Evolutionary conservation across 2,888 invertebrate species (phyloP).

Genomic region (Lamellibrachia satsuma): DNA sequence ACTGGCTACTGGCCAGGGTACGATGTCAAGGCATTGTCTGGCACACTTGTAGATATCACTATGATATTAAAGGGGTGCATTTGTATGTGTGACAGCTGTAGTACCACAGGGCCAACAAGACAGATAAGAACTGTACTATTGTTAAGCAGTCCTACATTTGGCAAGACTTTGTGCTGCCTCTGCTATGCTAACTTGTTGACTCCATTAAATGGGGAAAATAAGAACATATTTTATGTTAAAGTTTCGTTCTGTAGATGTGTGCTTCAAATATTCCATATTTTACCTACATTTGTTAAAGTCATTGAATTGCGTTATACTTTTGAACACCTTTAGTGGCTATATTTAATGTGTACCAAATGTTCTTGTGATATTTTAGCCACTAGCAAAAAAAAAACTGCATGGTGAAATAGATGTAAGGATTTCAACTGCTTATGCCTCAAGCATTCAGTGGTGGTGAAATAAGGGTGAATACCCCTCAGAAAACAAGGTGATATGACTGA

Average conservation of each 20-base stretch:
- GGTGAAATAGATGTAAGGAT: neutral
- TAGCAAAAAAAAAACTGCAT: neutral
- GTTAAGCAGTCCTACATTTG: neutral
- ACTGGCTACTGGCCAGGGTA: neutral
- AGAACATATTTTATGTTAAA: no score
- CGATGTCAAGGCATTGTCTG: neutral
- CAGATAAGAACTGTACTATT: neutral
- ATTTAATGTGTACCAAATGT: neutral
- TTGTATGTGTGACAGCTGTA: neutral
- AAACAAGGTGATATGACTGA: neutral
- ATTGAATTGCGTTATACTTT: neutral
- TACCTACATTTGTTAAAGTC: neutral
- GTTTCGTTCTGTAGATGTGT: no score
- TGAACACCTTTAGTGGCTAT: neutral
- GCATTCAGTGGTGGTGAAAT: neutral
- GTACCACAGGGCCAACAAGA: neutral
- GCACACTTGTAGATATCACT: neutral
- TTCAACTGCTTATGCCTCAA: neutral
- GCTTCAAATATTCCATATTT: no score
- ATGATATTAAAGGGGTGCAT: constrained; percentile 1
- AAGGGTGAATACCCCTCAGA: neutral
- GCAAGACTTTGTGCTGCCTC: neutral
- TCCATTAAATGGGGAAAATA: no score
- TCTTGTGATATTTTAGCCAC: neutral
- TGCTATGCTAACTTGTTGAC: neutral